A percentile compares a stretch with the other conserved stretches of the same genome.
Conservation (phyloP, 2,888 invertebrate genomes). For the Saturnia japonica region DNA sequence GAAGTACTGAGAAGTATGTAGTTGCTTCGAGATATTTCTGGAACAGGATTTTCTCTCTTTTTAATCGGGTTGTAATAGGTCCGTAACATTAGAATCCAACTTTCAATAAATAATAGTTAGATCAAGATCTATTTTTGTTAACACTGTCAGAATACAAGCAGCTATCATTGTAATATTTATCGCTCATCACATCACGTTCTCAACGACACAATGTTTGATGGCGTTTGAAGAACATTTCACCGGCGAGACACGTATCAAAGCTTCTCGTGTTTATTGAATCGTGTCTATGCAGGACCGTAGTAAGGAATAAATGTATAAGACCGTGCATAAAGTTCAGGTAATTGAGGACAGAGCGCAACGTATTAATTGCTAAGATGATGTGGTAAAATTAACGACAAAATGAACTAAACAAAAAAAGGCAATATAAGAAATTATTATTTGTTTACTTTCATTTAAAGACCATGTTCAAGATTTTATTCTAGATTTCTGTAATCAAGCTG, state of each 20-base stretch:
- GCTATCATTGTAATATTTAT: background rate
- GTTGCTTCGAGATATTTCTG: too few species aligned
- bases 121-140: background rate
- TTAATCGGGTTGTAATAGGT: too few species aligned
- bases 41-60: too few species aligned
- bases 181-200: background rate
- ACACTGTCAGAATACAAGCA: background rate
- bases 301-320: background rate
- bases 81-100: too few species aligned
- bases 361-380: background rate
- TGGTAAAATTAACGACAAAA: background rate
- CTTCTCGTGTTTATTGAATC: constrained; percentile 13
- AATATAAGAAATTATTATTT: background rate
- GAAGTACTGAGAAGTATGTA: too few species aligned
- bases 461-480: background rate
- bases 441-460: background rate
- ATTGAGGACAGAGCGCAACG: background rate
- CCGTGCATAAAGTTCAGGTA: background rate
- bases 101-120: background rate
- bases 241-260: constrained; percentile 21
- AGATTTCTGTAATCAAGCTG: background rate
- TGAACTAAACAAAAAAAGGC: background rate
- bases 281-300: background rate
- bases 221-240: constrained; percentile 22
- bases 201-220: constrained; percentile 8